A percentile compares a stretch with the other conserved stretches of the same genome.
These are phyloP conservation scores for Porites evermanni DNA, from an alignment of 92 coral and sea anemone species.

Conservation along the genomic window DNA sequence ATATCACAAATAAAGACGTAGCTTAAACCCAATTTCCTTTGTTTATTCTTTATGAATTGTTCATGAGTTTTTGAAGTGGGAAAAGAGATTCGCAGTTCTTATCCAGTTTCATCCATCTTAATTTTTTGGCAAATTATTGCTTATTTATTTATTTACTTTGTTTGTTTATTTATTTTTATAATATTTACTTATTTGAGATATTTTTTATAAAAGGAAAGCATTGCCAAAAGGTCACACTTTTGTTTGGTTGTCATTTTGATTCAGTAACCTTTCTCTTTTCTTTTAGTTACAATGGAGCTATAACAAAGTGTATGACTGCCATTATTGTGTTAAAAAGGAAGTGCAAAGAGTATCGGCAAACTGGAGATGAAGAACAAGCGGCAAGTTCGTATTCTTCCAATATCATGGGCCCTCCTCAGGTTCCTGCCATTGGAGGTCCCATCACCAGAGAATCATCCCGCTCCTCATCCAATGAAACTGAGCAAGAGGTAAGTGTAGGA, in stretches of 20 bases:
- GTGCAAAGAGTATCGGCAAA: conserved; percentile 74
- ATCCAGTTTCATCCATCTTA: too few species aligned
- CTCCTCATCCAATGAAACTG: conserved; percentile 44
- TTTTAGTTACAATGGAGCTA: conserved; percentile 86
- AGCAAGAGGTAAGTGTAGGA: conserved; percentile 25
- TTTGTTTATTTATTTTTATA: too few species aligned
- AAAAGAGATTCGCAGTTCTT: too few species aligned
- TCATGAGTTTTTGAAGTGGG: too few species aligned
- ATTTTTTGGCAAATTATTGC: too few species aligned
- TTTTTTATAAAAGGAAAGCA: too few species aligned
- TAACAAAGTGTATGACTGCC: conserved; percentile 96
- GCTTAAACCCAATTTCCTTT: too few species aligned
- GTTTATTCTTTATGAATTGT: too few species aligned
- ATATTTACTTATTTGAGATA: too few species aligned
- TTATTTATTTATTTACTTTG: too few species aligned
- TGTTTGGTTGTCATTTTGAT: not conserved
- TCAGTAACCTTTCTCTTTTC: not conserved
- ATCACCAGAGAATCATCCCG: conserved; percentile 23
- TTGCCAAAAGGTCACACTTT: not conserved
- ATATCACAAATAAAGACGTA: too few species aligned
- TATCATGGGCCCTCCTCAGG: conserved; percentile 48
- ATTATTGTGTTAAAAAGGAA: conserved; percentile 82
- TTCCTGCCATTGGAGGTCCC: conserved; percentile 45
- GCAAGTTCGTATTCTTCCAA: not conserved
- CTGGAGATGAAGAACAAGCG: not conserved